Conservation (phyloP, 2,113 vertebrate species). For the Prunella himalayana region DNA sequence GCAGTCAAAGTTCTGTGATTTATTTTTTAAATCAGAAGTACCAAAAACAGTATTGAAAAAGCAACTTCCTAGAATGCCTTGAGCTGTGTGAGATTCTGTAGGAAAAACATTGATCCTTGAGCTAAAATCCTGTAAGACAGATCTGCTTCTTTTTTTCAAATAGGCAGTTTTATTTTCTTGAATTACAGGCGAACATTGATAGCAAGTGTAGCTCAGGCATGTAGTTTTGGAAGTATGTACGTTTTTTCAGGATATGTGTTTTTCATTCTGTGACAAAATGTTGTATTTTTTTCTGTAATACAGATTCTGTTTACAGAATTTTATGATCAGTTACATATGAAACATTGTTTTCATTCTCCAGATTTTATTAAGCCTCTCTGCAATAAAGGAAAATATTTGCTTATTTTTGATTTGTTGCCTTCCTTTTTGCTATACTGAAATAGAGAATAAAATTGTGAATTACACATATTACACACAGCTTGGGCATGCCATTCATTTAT, state of each 20-base stretch:
- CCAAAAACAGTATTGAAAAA: background rate
- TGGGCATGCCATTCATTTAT: background rate
- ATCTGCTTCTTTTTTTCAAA: conserved; percentile 42
- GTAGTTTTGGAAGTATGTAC: background rate
- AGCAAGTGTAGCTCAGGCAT: conserved; percentile 8
- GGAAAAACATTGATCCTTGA: background rate
- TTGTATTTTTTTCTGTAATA: background rate
- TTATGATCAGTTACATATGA: background rate
- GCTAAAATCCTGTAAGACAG: background rate
- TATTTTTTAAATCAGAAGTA: background rate
- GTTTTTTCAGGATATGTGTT: background rate
- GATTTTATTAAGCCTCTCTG: background rate
- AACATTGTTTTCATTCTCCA: background rate
- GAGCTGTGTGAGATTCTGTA: background rate
- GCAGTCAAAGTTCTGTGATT: background rate
- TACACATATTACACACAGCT: background rate
- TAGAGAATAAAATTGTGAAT: background rate
- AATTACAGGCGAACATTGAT: conserved; percentile 5
- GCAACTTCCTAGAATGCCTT: background rate
- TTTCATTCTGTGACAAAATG: background rate
- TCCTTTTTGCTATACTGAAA: background rate
- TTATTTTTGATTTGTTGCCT: background rate
- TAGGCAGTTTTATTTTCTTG: background rate
- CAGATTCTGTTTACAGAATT: background rate
- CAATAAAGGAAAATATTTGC: background rate